Evolutionary conservation across 2,888 invertebrate species (phyloP).

Genomic region (Meiosimyza platycephala): DNA sequence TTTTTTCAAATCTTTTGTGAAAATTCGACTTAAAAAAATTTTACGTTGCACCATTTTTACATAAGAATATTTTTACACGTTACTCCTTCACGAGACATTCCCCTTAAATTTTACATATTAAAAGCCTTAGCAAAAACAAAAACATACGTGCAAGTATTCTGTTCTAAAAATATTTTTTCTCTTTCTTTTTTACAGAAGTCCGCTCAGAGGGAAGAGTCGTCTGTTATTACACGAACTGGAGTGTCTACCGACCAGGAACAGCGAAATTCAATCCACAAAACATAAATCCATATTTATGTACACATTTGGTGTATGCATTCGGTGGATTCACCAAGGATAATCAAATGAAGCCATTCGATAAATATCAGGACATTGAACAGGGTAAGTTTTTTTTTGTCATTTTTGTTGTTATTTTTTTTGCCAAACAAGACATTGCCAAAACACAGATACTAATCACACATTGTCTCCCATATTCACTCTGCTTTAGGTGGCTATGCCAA

Average conservation of each 20-base stretch:
- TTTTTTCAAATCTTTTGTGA: too few relatives aligned
- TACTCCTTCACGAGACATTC: too few relatives aligned
- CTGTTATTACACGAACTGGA: conserved; percentile 95
- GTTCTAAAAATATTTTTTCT: background rate
- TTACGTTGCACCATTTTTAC: too few relatives aligned
- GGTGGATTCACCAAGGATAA: conserved; percentile 93
- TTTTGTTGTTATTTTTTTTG: background rate
- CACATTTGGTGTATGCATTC: conserved; percentile 92
- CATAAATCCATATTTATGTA: conserved; percentile 94
- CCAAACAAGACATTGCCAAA: background rate
- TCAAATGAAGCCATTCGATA: conserved; percentile 91
- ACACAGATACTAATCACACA: background rate
- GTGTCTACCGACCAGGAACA: conserved; percentile 88
- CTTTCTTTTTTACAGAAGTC: conserved; percentile 53
- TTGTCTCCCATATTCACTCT: background rate
- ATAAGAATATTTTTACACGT: too few relatives aligned
- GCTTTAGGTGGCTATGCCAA: conserved; percentile 89
- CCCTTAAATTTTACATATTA: too few relatives aligned
- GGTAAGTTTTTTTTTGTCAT: conserved; percentile 69
- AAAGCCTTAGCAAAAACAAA: background rate
- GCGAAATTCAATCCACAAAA: conserved; percentile 93
- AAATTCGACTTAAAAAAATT: too few relatives aligned
- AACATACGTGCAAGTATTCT: background rate
- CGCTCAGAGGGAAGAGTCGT: conserved; percentile 79
- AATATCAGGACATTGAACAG: conserved; percentile 95